Evolutionary conservation across 1,140 invertebrate species (phyloP).

Genomic region (Mercenaria mercenaria): DNA sequence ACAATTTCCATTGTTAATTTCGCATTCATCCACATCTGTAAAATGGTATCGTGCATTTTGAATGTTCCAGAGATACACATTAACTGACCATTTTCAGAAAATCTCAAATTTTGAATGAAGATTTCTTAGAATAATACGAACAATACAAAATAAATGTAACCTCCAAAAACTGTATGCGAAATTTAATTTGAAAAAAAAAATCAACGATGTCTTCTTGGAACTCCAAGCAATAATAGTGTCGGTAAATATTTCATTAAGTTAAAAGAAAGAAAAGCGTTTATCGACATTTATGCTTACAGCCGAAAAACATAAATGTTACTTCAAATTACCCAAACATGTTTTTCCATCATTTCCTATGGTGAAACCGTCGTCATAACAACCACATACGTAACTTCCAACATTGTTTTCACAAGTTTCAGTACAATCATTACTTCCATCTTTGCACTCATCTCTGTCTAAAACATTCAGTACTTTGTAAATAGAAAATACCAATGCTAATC

Average conservation of each 20-base stretch:
- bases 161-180: no score
- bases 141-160: no score
- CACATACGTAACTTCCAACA: slow-evolving; percentile 62
- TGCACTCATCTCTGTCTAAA: slow-evolving; percentile 84
- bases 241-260: no score
- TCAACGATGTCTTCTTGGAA: no score
- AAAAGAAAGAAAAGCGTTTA: no score
- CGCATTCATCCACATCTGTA: slow-evolving; percentile 90
- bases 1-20: slow-evolving; percentile 89
- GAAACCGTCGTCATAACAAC: slow-evolving; percentile 70
- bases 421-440: slow-evolving; percentile 83
- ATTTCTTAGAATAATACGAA: neutral
- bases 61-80: no score
- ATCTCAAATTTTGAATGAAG: neutral
- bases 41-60: slow-evolving; percentile 69
- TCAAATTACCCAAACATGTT: slow-evolving; percentile 65
- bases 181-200: no score
- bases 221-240: no score
- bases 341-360: slow-evolving; percentile 44
- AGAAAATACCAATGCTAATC: no score
- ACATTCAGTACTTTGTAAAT: neutral
- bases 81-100: neutral
- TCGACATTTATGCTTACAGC: no score
- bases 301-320: neutral
- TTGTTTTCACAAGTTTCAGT: slow-evolving; percentile 77